Base-by-base conservation (phyloP, 2,888 invertebrate species). In the Panzeria rudis region DNA sequence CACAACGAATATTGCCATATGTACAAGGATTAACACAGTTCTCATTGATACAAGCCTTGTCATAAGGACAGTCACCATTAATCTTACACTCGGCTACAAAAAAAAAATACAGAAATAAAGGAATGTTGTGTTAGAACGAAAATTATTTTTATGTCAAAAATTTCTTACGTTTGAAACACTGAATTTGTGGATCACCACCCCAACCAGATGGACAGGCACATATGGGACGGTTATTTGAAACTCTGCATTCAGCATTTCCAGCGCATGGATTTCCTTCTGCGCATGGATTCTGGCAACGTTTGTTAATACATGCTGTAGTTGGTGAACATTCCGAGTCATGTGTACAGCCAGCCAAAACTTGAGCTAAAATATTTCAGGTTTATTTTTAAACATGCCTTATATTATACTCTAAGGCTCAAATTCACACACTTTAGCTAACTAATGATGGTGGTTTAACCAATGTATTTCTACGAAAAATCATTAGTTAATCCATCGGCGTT, bases 141-240 rank as follows among this genome's bases (percentile, higher is more conserved):
- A 17, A 5, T 47, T 25, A 35, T 8, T 8, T 8, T 17, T 41
- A 35, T 20, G 2, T 3, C 7, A 5, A 41, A 41, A 1, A 23
- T 41, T 41, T 17, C 95, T 95, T 94, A 97, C 97, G 97, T 94
- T 95, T 96, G 91, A 96, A 97, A 90, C 98, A 98, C 86, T 95
- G 94, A 25, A 95, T 93, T 92, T 97, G 95, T 41, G 98, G 97
- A 92, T 98, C 96, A 84, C 98, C 98, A 71, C 97, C 97, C 93
- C 96, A 97, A 86, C 96, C 97, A 66, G 95, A 94, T 20, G 96
- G 96, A 91, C 98, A 98, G 89, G 94, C 94, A 92, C 98, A 98
- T 23, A 95, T 95, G 5, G 97, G 97, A 87, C 97, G 95, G 90
- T 97, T 97, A 88, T 95, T 94, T 59, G 94, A 93, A 0, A 96